Evolutionary conservation across 2,888 invertebrate species (phyloP).

Genomic region (Panopea generosa): DNA sequence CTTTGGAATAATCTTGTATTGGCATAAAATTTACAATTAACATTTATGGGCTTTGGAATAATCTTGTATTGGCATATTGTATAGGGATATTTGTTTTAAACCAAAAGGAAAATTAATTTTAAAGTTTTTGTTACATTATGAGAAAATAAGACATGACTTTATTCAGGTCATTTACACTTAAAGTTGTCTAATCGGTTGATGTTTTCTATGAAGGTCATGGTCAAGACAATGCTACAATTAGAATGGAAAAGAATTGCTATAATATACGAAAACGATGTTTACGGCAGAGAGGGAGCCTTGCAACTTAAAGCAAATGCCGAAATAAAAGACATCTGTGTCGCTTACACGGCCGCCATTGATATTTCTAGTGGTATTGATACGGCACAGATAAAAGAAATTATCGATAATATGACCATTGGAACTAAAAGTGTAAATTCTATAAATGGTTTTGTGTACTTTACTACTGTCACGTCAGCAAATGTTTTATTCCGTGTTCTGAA

Average conservation of each 20-base stretch:
- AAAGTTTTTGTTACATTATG: too few relatives aligned
- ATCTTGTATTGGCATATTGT: too few relatives aligned
- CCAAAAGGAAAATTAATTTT: too few relatives aligned
- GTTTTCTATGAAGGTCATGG: too few relatives aligned
- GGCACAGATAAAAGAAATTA: slow-evolving; percentile 8
- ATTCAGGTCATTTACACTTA: too few relatives aligned
- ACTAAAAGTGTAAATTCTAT: slow-evolving; percentile 2
- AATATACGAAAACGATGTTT: slow-evolving; percentile 59
- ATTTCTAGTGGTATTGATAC: slow-evolving; percentile 14
- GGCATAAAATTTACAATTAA: too few relatives aligned
- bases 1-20: too few relatives aligned
- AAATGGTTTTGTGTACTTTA: slow-evolving; percentile 34
- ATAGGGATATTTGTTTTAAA: too few relatives aligned
- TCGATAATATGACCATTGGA: slow-evolving; percentile 14
- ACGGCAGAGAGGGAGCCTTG: slow-evolving; percentile 51
- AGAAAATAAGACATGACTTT: too few relatives aligned
- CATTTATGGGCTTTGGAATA: too few relatives aligned
- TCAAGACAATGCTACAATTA: slow-evolving; percentile 52
- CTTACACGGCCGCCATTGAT: slow-evolving; percentile 16
- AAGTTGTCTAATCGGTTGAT: too few relatives aligned
- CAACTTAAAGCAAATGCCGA: slow-evolving; percentile 27
- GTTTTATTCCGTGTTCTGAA: slow-evolving; percentile 24
- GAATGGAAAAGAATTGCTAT: slow-evolving; percentile 72
- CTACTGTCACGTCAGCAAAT: slow-evolving; percentile 15
- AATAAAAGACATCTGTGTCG: slow-evolving; percentile 54